phyloP scores from a whole-genome alignment of 2,888 invertebrate genomes.

The Lymantria monacha region DNA sequence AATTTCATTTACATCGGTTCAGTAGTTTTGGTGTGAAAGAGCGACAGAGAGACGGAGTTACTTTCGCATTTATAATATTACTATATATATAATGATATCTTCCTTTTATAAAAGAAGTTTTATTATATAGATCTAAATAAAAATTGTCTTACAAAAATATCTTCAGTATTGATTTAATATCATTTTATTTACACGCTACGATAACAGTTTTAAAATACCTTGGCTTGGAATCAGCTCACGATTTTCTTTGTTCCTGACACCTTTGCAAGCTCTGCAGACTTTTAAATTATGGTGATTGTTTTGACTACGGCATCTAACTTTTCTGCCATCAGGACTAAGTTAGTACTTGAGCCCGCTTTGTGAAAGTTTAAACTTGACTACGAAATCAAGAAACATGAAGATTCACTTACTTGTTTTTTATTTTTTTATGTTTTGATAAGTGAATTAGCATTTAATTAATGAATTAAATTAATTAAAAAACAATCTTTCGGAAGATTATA shows the following conservation, averaged over 20 bases:
- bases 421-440: neutral
- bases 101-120: too few relatives aligned
- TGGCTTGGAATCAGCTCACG: constrained; percentile 9
- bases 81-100: too few relatives aligned
- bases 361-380: constrained; percentile 23
- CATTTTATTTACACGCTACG: neutral
- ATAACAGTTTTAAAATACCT: constrained; percentile 4
- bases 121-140: too few relatives aligned
- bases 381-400: constrained; percentile 20
- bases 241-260: constrained; percentile 3
- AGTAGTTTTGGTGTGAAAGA: too few relatives aligned
- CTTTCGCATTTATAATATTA: too few relatives aligned
- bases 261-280: constrained; percentile 20
- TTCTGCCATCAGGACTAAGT: constrained; percentile 26
- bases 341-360: constrained; percentile 26
- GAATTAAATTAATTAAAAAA: too few relatives aligned
- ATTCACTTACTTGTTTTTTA: constrained; percentile 1
- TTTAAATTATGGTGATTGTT: constrained; percentile 39
- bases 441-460: too few relatives aligned
- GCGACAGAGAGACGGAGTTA: too few relatives aligned
- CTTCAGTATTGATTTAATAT: neutral
- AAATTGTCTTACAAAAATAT: too few relatives aligned
- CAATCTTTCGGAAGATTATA: too few relatives aligned
- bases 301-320: constrained; percentile 25
- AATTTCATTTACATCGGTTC: too few relatives aligned